These are phyloP conservation scores for Valencia hispanica DNA, from an alignment of 2,797 vertebrate species.

Conservation along the genomic window DNA sequence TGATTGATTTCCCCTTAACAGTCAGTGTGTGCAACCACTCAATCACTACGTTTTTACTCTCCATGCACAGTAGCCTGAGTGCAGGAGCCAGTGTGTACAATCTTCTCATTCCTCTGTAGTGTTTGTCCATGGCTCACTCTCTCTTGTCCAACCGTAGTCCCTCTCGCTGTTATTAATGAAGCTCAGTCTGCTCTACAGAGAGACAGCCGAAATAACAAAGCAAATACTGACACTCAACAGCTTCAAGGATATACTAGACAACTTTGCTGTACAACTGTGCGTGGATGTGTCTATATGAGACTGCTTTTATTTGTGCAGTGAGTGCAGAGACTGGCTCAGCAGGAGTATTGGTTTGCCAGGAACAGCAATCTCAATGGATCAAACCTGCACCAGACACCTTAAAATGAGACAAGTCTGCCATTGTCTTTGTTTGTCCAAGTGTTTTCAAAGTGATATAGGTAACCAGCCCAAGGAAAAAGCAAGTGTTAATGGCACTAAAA, in stretches of 20 bases:
- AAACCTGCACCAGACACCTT: slow-evolving; percentile 17
- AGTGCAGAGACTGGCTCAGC: slow-evolving; percentile 36
- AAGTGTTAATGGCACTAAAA: slow-evolving; percentile 1
- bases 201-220: slow-evolving; percentile 33
- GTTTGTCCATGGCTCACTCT: slow-evolving; percentile 8
- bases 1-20: background rate
- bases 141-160: slow-evolving; percentile 22
- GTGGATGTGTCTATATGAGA: slow-evolving; percentile 2
- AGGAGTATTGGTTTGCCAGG: slow-evolving; percentile 50
- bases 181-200: slow-evolving; percentile 29
- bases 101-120: slow-evolving; percentile 30
- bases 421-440: slow-evolving; percentile 2
- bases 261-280: background rate
- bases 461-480: background rate
- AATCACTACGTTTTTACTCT: background rate
- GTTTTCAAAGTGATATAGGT: background rate
- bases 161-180: slow-evolving; percentile 32
- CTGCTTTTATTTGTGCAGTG: slow-evolving; percentile 14
- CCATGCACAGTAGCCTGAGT: slow-evolving; percentile 27
- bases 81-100: slow-evolving; percentile 15
- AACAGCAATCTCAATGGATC: slow-evolving; percentile 39
- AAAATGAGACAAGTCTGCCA: background rate
- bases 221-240: slow-evolving; percentile 54
- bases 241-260: slow-evolving; percentile 17
- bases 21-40: background rate